A percentile compares a stretch with the other conserved stretches of the same genome.
phyloP scores from a whole-genome alignment of 1,140 invertebrate genomes.

The Batillaria attramentaria region DNA sequence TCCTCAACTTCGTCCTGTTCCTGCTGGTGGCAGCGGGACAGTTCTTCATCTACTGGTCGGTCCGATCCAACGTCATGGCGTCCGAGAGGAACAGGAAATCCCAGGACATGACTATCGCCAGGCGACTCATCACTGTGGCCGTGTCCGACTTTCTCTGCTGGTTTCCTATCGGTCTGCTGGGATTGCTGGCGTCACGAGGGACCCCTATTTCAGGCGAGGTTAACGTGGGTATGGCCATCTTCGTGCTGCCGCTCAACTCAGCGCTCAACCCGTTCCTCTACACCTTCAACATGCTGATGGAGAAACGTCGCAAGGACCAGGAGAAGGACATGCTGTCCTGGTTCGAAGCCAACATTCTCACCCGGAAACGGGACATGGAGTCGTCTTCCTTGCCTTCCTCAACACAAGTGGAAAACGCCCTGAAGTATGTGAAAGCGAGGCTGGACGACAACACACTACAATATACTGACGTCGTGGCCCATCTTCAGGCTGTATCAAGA shows the following conservation, averaged over 20 bases:
- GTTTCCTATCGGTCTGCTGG: slow-evolving; percentile 53
- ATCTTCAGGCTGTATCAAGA: no score
- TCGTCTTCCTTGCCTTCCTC: no score
- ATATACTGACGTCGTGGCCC: no score
- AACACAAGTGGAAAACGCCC: no score
- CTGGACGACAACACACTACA: no score
- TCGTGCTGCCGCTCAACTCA: slow-evolving; percentile 46
- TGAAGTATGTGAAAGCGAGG: no score
- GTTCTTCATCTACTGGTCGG: slow-evolving; percentile 39
- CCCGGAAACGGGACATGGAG: no score
- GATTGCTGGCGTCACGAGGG: slow-evolving; percentile 37
- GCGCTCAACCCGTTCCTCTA: slow-evolving; percentile 51
- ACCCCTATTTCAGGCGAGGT: slow-evolving; percentile 36
- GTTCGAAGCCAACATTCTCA: not conserved
- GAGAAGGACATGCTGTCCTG: not conserved
- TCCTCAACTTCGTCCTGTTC: slow-evolving; percentile 35
- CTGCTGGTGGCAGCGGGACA: slow-evolving; percentile 30
- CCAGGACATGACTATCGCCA: slow-evolving; percentile 52
- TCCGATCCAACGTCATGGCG: not conserved
- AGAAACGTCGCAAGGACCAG: not conserved
- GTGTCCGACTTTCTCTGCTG: slow-evolving; percentile 50
- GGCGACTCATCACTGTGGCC: slow-evolving; percentile 41
- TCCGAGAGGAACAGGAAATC: not conserved
- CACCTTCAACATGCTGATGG: slow-evolving; percentile 22
- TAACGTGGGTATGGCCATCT: slow-evolving; percentile 44